Conservation (phyloP, 2,113 vertebrate genomes). For the Scomber japonicus region DNA sequence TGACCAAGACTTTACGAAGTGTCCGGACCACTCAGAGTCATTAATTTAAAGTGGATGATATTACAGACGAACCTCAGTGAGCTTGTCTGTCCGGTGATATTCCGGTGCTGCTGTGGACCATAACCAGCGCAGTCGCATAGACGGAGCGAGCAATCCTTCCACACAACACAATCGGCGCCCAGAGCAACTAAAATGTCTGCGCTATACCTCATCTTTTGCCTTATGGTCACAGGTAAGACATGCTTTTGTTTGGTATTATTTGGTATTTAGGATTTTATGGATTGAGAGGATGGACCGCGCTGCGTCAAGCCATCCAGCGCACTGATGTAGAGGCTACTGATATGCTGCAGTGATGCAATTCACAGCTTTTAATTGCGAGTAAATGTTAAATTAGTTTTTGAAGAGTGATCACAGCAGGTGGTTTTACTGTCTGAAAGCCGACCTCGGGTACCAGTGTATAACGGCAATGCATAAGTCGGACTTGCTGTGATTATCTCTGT, state of each 20-base stretch:
- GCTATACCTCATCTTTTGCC: conserved; percentile 81
- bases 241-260: conserved; percentile 5
- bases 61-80: conserved; percentile 38
- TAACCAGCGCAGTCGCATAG: conserved; percentile 60
- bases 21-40: conserved; percentile 38
- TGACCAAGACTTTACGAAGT: conserved; percentile 60
- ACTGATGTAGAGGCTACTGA: conserved; percentile 37
- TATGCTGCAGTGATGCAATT: conserved; percentile 74
- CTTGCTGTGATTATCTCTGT: conserved; percentile 11
- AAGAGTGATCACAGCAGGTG: conserved; percentile 34
- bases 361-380: conserved; percentile 48
- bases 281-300: conserved; percentile 52
- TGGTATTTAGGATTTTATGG: conserved; percentile 10
- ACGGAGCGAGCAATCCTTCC: conserved; percentile 60
- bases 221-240: conserved; percentile 83
- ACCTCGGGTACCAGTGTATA: not conserved
- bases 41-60: conserved; percentile 59
- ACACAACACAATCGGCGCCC: conserved; percentile 38
- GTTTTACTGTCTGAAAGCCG: not conserved
- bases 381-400: conserved; percentile 62
- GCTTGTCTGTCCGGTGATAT: conserved; percentile 54
- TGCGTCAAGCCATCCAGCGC: conserved; percentile 77
- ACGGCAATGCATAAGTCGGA: conserved; percentile 40
- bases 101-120: conserved; percentile 64
- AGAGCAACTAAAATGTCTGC: conserved; percentile 72